These are phyloP conservation scores for Agonopterix alstromeriana DNA, from an alignment of 2,888 invertebrate genomes.

Conservation along the genomic window DNA sequence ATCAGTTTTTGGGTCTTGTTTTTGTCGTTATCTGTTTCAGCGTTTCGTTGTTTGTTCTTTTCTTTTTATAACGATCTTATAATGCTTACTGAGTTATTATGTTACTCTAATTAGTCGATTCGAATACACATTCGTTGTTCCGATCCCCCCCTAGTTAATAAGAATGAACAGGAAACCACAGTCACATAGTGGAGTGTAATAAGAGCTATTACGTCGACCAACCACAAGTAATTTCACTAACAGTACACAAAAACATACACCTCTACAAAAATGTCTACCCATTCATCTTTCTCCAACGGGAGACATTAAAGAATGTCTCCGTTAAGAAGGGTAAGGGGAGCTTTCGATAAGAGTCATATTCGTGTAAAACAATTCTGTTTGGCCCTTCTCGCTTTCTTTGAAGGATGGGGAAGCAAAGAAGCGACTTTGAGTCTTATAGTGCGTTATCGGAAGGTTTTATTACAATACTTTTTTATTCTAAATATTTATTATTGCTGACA, in stretches of 20 bases:
- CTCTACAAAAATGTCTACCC: conserved; percentile 70
- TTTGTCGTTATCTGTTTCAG: conserved; percentile 33
- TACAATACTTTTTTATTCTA: conserved; percentile 34
- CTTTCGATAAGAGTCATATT: conserved; percentile 50
- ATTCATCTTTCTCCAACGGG: conserved; percentile 71
- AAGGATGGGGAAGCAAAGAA: background rate
- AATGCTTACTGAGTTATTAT: conserved; percentile 20
- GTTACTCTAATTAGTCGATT: conserved; percentile 11
- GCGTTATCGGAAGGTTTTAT: conserved; percentile 2
- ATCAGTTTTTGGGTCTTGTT: conserved; percentile 46
- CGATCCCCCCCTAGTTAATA: conserved; percentile 28
- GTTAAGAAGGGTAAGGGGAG: conserved; percentile 66
- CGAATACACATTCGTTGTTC: conserved; percentile 11
- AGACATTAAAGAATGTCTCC: conserved; percentile 73
- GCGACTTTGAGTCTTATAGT: background rate
- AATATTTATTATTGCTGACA: conserved; percentile 55
- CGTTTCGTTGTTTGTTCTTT: conserved; percentile 34
- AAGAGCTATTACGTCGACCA: conserved; percentile 59
- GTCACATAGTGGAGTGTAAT: conserved; percentile 47
- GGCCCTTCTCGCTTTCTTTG: conserved; percentile 23
- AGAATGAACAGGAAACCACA: conserved; percentile 55
- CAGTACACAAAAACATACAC: conserved; percentile 67
- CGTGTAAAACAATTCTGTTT: conserved; percentile 35
- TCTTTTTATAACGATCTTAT: conserved; percentile 20
- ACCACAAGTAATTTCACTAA: conserved; percentile 62